These are phyloP conservation scores for Habrosyne pyritoides DNA, from an alignment of 2,888 invertebrate species.

Conservation along the genomic window DNA sequence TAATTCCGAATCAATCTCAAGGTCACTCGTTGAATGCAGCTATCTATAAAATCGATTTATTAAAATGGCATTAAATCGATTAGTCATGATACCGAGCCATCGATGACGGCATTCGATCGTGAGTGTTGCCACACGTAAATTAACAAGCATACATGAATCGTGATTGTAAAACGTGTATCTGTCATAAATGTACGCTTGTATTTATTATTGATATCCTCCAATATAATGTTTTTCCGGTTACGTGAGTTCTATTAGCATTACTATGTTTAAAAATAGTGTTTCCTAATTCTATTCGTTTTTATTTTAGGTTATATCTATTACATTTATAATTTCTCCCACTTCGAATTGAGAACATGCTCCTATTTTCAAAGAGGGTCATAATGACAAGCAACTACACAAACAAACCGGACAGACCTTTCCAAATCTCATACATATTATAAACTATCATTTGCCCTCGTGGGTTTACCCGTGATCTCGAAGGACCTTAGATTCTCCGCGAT, in stretches of 20 bases:
- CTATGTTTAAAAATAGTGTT: background rate
- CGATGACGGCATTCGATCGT: background rate
- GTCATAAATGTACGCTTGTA: background rate
- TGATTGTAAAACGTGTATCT: background rate
- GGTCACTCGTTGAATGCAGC: too few species aligned
- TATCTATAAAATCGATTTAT: background rate
- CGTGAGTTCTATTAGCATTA: background rate
- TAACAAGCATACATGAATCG: background rate
- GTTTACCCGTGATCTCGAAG: too few species aligned
- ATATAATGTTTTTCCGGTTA: background rate
- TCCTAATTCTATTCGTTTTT: background rate
- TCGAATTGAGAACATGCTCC: too few species aligned
- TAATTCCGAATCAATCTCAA: too few species aligned
- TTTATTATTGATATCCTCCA: background rate
- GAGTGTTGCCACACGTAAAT: background rate
- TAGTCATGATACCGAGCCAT: background rate
- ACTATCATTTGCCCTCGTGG: too few species aligned
- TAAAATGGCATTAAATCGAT: background rate
- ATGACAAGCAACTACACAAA: too few species aligned
- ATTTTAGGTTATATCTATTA: too few species aligned
- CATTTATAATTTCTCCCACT: too few species aligned
- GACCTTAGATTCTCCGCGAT: too few species aligned
- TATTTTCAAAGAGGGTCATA: too few species aligned
- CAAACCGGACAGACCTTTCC: too few species aligned
- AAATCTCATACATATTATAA: too few species aligned